Evolutionary conservation across 1,140 invertebrate species (phyloP).

Genomic region (Drosophila sulfurigaster): DNA sequence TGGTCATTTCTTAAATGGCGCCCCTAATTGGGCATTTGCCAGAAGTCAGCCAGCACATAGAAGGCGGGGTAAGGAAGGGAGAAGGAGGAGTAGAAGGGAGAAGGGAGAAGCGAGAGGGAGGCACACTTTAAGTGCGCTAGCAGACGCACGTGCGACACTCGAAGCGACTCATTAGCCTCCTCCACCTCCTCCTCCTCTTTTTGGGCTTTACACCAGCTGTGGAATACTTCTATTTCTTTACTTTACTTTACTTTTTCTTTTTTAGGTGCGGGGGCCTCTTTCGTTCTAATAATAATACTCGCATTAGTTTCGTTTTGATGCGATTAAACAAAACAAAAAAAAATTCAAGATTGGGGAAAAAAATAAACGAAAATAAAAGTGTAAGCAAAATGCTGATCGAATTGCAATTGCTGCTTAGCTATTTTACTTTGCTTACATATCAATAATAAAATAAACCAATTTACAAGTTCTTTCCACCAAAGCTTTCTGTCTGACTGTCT

Average conservation of each 20-base stretch:
- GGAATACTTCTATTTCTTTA: neutral
- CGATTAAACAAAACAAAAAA: slow-evolving; percentile 62
- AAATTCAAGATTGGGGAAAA: neutral
- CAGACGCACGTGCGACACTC: slow-evolving; percentile 77
- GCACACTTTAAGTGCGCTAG: slow-evolving; percentile 56
- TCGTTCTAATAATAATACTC: slow-evolving; percentile 76
- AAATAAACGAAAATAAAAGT: slow-evolving; percentile 5
- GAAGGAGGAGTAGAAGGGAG: neutral
- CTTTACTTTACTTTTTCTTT: too few relatives aligned
- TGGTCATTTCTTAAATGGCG: slow-evolving; percentile 69
- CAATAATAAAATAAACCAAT: too few relatives aligned
- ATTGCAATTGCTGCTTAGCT: neutral
- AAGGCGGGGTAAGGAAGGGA: neutral
- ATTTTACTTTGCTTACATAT: too few relatives aligned
- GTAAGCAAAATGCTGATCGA: neutral
- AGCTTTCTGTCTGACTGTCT: neutral
- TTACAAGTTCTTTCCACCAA: too few relatives aligned
- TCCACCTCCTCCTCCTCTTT: neutral
- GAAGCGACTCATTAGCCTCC: slow-evolving; percentile 69
- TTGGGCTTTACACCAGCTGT: slow-evolving; percentile 33
- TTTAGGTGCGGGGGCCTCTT: slow-evolving; percentile 30
- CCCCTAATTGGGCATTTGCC: slow-evolving; percentile 60
- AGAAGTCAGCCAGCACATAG: slow-evolving; percentile 4
- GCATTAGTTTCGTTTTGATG: slow-evolving; percentile 77
- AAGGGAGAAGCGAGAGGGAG: neutral